Evolutionary conservation across 2,888 invertebrate genomes (phyloP).

Genomic region (Sminthurides aquaticus): DNA sequence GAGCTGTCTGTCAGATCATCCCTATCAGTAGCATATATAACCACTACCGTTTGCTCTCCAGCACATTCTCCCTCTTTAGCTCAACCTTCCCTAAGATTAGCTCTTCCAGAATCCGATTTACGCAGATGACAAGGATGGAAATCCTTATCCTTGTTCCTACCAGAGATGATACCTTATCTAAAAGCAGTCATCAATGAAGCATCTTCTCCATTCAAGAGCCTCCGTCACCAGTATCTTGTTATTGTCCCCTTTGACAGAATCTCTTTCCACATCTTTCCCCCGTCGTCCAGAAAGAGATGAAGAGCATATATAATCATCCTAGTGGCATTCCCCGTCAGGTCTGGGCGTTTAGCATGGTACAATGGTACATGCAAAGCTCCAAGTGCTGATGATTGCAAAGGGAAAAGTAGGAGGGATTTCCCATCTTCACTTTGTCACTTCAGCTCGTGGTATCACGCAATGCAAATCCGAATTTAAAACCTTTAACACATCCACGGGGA

Average conservation of each 20-base stretch:
- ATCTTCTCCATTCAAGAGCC: neutral
- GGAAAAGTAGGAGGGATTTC: neutral
- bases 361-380: too few species aligned
- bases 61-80: too few species aligned
- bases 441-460: neutral
- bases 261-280: conserved; percentile 8
- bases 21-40: too few species aligned
- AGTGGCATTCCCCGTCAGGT: too few species aligned
- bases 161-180: neutral
- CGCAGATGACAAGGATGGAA: too few species aligned
- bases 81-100: neutral
- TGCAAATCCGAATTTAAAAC: neutral
- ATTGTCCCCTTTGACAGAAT: neutral
- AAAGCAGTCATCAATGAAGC: neutral
- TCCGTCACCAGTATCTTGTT: neutral
- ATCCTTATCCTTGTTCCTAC: too few species aligned
- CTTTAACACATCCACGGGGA: neutral
- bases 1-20: too few species aligned
- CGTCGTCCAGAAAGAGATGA: neutral
- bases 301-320: neutral
- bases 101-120: neutral
- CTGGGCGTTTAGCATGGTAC: too few species aligned
- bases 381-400: neutral
- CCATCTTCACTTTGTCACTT: neutral
- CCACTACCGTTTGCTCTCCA: too few species aligned